Evolutionary conservation across 2,888 invertebrate species (phyloP).

Genomic region (Drosophila crucigera): DNA sequence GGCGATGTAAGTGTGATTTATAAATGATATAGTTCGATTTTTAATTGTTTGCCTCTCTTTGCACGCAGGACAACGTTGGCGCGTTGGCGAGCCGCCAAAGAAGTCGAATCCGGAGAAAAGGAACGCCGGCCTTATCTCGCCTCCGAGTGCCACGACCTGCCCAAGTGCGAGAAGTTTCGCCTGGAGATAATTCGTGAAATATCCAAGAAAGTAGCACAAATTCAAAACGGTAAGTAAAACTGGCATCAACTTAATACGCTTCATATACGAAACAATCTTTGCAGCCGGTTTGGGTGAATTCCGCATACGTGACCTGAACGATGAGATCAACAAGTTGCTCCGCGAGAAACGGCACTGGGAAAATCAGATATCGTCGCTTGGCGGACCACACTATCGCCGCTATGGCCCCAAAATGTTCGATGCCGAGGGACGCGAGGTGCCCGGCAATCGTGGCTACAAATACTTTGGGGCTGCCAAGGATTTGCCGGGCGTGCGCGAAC

Average conservation of each 20-base stretch:
- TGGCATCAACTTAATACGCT: too few relatives aligned
- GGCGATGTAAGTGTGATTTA: conserved; percentile 92
- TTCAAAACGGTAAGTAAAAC: conserved; percentile 93
- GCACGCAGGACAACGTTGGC: conserved; percentile 95
- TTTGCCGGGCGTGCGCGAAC: conserved; percentile 97
- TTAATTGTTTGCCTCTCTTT: neutral
- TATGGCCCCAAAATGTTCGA: conserved; percentile 97
- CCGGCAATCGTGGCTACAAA: conserved; percentile 99
- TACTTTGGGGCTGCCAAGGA: conserved; percentile 99
- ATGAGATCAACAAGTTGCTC: conserved; percentile 99
- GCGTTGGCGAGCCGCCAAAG: conserved; percentile 98
- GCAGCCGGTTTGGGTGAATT: conserved; percentile 99
- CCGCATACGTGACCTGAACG: conserved; percentile 98
- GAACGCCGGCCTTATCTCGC: conserved; percentile 97
- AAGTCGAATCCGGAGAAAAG: conserved; percentile 94
- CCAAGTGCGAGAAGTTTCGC: conserved; percentile 98
- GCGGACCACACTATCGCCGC: conserved; percentile 96
- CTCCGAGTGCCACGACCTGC: conserved; percentile 96
- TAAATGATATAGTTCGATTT: neutral
- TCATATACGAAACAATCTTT: conserved; percentile 44
- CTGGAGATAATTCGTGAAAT: conserved; percentile 98
- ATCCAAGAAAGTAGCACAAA: conserved; percentile 99
- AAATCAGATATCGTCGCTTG: conserved; percentile 96
- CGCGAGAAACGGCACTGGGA: conserved; percentile 99
- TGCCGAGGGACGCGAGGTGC: conserved; percentile 97